phyloP scores from a whole-genome alignment of 2,113 vertebrate genomes.

The Diadophis punctatus region DNA sequence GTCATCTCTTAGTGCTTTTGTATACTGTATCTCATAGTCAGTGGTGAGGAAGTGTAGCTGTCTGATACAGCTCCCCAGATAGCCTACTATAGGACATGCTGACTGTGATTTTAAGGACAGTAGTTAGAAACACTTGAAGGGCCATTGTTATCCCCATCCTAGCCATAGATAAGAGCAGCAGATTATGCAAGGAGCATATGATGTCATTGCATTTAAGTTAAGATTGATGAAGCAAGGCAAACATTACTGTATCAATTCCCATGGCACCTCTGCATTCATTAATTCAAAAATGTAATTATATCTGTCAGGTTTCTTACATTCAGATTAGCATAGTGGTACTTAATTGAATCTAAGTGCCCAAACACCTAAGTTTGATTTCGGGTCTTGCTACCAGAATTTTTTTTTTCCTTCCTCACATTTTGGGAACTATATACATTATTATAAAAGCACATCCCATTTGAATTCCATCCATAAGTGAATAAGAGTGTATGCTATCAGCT shows the following conservation, averaged over 20 bases:
- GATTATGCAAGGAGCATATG: slow-evolving; percentile 32
- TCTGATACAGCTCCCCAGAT: neutral
- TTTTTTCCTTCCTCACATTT: neutral
- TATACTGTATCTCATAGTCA: slow-evolving; percentile 42
- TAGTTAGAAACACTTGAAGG: neutral
- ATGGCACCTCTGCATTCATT: slow-evolving; percentile 31
- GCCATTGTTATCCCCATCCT: neutral
- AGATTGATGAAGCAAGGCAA: slow-evolving; percentile 55
- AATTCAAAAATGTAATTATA: neutral
- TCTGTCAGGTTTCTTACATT: neutral
- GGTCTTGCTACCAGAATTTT: neutral
- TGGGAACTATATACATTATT: neutral
- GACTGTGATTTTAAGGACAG: neutral
- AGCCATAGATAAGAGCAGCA: neutral
- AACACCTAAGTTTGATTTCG: slow-evolving; percentile 19
- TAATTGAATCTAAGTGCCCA: neutral
- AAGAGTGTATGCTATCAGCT: neutral
- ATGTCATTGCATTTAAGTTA: slow-evolving; percentile 53
- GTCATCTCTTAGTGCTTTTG: slow-evolving; percentile 36
- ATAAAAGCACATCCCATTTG: neutral
- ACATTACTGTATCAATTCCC: slow-evolving; percentile 52
- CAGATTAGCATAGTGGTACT: neutral
- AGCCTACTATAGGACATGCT: neutral
- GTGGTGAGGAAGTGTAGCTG: neutral
- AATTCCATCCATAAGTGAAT: neutral